Conservation (phyloP, 2,888 invertebrate genomes). For the Agrotis exclamationis region DNA sequence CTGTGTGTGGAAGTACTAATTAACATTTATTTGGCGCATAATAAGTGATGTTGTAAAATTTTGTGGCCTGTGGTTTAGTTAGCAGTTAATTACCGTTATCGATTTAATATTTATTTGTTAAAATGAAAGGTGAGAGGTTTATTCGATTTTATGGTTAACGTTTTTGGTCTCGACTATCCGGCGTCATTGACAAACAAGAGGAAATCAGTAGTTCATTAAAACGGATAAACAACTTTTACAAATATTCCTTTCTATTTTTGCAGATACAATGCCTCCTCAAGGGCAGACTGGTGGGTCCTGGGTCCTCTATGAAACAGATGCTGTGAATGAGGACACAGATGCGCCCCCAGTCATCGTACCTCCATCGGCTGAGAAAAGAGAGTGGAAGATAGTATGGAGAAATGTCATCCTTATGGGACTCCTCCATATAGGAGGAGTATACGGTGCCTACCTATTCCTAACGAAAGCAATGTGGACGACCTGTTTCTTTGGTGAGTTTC, state of each 20-base stretch:
- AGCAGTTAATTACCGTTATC: constrained; percentile 23
- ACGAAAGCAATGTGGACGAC: constrained; percentile 94
- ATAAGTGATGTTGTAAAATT: constrained; percentile 12
- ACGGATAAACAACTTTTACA: not conserved
- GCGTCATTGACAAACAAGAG: constrained; percentile 7
- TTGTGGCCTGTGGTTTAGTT: constrained; percentile 4
- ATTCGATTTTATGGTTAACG: not conserved
- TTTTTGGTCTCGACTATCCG: constrained; percentile 4
- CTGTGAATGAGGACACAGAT: constrained; percentile 73
- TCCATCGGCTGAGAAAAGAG: constrained; percentile 90
- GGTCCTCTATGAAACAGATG: constrained; percentile 85
- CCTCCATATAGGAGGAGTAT: constrained; percentile 94
- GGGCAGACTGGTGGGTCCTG: constrained; percentile 80
- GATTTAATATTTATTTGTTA: constrained; percentile 15
- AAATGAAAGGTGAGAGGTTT: constrained; percentile 40
- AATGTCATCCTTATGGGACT: constrained; percentile 94
- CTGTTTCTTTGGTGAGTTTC: constrained; percentile 92
- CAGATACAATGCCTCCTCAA: constrained; percentile 85
- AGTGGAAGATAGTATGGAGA: constrained; percentile 94
- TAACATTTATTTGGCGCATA: constrained; percentile 7
- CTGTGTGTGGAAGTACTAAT: constrained; percentile 9
- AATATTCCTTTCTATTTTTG: constrained; percentile 25
- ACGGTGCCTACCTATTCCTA: constrained; percentile 94
- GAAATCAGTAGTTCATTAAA: not conserved
- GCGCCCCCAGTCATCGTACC: constrained; percentile 70